phyloP scores from a whole-genome alignment of 2,797 vertebrate species.

The Liparis tanakae region DNA sequence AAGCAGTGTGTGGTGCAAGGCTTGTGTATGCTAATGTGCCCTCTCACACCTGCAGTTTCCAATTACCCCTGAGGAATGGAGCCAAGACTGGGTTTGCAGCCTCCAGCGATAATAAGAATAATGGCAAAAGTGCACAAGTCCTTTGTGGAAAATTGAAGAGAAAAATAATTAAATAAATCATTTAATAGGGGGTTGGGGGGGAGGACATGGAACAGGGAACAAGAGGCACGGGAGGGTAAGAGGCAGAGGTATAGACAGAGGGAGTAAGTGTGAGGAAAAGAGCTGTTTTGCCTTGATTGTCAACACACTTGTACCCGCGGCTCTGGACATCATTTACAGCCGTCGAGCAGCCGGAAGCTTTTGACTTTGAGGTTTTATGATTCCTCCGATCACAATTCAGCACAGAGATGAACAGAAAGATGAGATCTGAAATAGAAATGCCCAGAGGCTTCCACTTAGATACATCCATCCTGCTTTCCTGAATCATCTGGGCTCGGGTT shows the following conservation, averaged over 20 bases:
- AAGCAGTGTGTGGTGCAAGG: constrained; percentile 67
- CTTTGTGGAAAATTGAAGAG: constrained; percentile 75
- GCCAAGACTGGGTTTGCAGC: constrained; percentile 81
- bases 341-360: not conserved
- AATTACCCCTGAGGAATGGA: constrained; percentile 85
- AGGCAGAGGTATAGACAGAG: constrained; percentile 19
- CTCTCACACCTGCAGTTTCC: constrained; percentile 86
- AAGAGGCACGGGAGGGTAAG: constrained; percentile 47
- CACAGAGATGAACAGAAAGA: constrained; percentile 20
- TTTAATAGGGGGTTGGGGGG: constrained; percentile 60
- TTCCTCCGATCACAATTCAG: constrained; percentile 31
- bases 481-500: constrained; percentile 38
- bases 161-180: constrained; percentile 68
- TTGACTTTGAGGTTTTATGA: constrained; percentile 1
- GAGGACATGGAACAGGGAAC: constrained; percentile 57
- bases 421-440: constrained; percentile 31
- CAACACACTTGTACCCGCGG: constrained; percentile 4
- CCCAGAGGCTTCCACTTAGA: constrained; percentile 21
- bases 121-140: constrained; percentile 85
- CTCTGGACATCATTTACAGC: constrained; percentile 30
- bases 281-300: constrained; percentile 28
- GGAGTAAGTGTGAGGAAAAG: constrained; percentile 10
- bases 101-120: constrained; percentile 84
- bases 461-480: constrained; percentile 20
- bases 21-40: constrained; percentile 84